A percentile compares a stretch with the other conserved stretches of the same genome.
Conservation (phyloP, 2,888 invertebrate species). For the Ectropis crepuscularia region DNA sequence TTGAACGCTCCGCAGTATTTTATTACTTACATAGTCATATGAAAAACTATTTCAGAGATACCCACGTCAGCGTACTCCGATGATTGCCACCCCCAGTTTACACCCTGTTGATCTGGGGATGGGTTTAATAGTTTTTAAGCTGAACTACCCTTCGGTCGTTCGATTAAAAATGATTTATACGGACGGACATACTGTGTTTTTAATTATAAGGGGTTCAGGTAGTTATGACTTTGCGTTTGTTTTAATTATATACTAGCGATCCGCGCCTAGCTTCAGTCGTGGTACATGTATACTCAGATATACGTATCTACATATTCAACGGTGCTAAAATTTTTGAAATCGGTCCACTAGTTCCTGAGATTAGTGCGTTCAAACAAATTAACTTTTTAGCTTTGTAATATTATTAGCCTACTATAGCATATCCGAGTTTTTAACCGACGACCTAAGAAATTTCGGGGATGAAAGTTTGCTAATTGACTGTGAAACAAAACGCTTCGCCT, state of each 20-base stretch:
- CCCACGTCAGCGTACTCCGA: constrained; percentile 37
- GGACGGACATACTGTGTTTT: constrained; percentile 32
- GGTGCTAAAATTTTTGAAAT: too few species aligned
- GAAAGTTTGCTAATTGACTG: too few species aligned
- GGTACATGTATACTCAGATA: too few species aligned
- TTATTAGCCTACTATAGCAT: too few species aligned
- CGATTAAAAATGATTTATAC: constrained; percentile 44
- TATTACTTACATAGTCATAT: constrained; percentile 36
- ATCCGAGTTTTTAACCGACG: too few species aligned
- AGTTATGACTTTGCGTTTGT: constrained; percentile 12
- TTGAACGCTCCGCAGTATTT: constrained; percentile 15
- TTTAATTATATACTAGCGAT: background rate
- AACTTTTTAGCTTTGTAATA: too few species aligned
- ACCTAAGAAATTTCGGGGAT: too few species aligned
- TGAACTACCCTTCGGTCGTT: constrained; percentile 45
- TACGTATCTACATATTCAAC: too few species aligned
- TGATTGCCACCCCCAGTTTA: constrained; percentile 41
- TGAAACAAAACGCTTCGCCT: too few species aligned
- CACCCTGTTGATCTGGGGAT: constrained; percentile 53
- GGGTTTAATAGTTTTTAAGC: constrained; percentile 71
- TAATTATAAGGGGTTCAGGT: constrained; percentile 28
- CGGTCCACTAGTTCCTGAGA: too few species aligned
- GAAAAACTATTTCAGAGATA: constrained; percentile 39
- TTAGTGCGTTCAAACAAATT: too few species aligned
- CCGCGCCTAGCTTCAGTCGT: background rate